Percentiles rank a stretch among this genome's conserved stretches.
Conservation (phyloP, 2,113 vertebrate genomes). For the Myotis yumanensis region DNA sequence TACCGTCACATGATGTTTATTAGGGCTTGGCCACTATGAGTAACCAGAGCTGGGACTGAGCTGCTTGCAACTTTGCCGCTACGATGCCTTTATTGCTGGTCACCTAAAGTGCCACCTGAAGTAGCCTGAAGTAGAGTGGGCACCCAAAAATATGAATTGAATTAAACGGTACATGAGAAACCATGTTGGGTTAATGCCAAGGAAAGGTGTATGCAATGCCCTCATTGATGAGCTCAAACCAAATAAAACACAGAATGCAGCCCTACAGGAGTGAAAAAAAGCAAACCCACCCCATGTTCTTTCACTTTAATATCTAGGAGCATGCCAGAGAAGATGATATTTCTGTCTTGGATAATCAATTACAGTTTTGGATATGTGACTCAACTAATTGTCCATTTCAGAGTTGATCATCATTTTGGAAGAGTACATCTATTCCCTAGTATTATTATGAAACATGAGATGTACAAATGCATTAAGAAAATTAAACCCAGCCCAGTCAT, state of each 20-base stretch:
- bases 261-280: background rate
- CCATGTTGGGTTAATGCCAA: background rate
- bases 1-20: background rate
- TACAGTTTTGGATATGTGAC: conserved; percentile 59
- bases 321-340: conserved; percentile 43
- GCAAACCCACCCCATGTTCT: background rate
- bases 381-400: conserved; percentile 67
- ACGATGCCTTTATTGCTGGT: background rate
- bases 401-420: conserved; percentile 56
- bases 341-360: conserved; percentile 39
- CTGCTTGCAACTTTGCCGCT: background rate
- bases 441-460: conserved; percentile 64
- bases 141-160: background rate
- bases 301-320: conserved; percentile 3
- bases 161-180: conserved; percentile 9
- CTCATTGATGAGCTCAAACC: background rate
- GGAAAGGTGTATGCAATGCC: background rate
- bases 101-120: background rate
- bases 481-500: conserved; percentile 59
- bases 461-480: conserved; percentile 67
- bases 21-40: background rate
- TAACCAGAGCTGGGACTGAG: background rate
- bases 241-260: conserved; percentile 6
- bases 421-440: conserved; percentile 60
- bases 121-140: background rate